Evolutionary conservation across 2,888 invertebrate species (phyloP), one percentile per base, ranked within the genome.

Genomic region (Alsophila aescularia): DNA sequence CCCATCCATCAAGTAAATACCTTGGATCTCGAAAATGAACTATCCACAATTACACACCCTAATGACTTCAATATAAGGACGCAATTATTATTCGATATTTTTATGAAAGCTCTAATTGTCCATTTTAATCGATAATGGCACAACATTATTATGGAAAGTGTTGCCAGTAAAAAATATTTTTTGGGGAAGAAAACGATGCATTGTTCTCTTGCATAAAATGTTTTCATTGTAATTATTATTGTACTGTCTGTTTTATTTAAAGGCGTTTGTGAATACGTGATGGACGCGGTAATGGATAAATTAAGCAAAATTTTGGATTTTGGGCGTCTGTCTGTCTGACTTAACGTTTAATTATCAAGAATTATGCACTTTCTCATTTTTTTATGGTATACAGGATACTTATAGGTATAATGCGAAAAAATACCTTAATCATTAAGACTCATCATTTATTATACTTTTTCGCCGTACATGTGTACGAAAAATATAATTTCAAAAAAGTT

Each of bases 71-170:
- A 21, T 72, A 70, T 75, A 82, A 70, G 77, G 76, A 54, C 56
- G 70, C 80, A 77, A 83, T 81, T 79, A 73, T 49, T 44, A 50
- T 18, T 16, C 35, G 57, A 60, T 66, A 73, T 64, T 66, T 77
- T 76, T 74, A 76, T 74, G 70, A 64, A 55, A 34, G 58, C 71
- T 72, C 75, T 77, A 82, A 82, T 81, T 82, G 75, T 73, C 66
- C 62, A 70, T 69, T 69, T 65, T 52, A 52, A 47, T 59, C 69
- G 56, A 65, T 67, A 66, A 77, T 64, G 69, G 74, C 21, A 42
- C 60, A 55, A 57, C 60, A 51, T 60, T 64, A 57, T 62, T 58
- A 54, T 51, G 59, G 58, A 49, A 56, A 51, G 56, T 68, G 66
- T 64, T 69, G 62, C 61, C 66, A 66, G 39, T 41, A 52, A 55